Percentiles rank a stretch among this genome's conserved stretches.
Conservation (phyloP, 2,888 invertebrate genomes). For the Didymodactylos carnosus region DNA sequence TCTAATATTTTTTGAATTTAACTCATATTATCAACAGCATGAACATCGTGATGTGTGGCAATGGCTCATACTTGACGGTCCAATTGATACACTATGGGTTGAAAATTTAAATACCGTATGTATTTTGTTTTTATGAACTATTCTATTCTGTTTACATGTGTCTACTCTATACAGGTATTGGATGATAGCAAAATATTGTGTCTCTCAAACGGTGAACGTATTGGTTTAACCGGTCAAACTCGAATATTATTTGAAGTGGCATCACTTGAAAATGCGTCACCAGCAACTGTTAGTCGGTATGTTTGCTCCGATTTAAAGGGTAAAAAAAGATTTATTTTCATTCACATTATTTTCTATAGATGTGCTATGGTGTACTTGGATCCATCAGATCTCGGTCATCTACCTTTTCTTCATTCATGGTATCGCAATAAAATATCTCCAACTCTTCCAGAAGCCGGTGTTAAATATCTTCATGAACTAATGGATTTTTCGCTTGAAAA, state of each 20-base stretch:
- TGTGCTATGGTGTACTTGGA: slow-evolving; percentile 15
- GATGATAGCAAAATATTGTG: slow-evolving; percentile 34
- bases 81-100: slow-evolving; percentile 34
- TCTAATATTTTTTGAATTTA: not conserved
- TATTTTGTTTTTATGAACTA: too few relatives aligned
- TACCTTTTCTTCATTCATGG: slow-evolving; percentile 3
- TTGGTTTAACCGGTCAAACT: slow-evolving; percentile 27
- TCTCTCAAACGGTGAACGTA: slow-evolving; percentile 31
- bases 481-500: slow-evolving; percentile 3
- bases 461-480: slow-evolving; percentile 6
- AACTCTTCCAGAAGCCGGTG: not conserved
- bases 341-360: too few relatives aligned
- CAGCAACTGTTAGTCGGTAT: slow-evolving; percentile 33
- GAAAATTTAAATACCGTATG: slow-evolving; percentile 33
- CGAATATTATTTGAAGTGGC: slow-evolving; percentile 34
- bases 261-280: slow-evolving; percentile 30
- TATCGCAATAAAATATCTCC: not conserved
- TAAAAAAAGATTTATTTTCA: too few relatives aligned
- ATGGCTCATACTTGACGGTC: slow-evolving; percentile 33
- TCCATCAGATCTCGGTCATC: slow-evolving; percentile 5
- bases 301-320: slow-evolving; percentile 19
- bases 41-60: slow-evolving; percentile 20
- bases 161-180: too few relatives aligned
- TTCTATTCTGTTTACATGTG: too few relatives aligned
- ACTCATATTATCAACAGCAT: not conserved